phyloP scores from a whole-genome alignment of 2,888 invertebrate genomes.

The Chymomyza caudatula region DNA sequence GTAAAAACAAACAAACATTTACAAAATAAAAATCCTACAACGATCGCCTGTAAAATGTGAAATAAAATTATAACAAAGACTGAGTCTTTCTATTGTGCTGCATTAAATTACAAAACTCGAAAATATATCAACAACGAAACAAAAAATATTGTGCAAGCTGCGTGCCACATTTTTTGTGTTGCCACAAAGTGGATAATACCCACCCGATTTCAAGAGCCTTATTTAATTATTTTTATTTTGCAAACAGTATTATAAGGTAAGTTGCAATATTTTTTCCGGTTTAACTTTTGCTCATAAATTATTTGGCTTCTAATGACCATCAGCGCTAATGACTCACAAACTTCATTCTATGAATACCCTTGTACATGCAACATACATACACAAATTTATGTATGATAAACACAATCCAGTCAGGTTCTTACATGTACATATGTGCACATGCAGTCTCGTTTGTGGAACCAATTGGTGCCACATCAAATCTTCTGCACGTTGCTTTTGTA shows the following conservation, averaged over 20 bases:
- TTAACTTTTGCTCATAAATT: neutral
- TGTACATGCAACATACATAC: neutral
- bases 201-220: neutral
- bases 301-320: neutral
- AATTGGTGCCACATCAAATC: neutral
- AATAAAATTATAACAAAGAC: neutral
- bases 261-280: neutral
- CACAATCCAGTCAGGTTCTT: neutral
- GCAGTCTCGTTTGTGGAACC: neutral
- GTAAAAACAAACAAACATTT: neutral
- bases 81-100: neutral
- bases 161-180: neutral
- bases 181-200: neutral
- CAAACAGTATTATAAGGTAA: slow-evolving; percentile 26
- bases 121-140: neutral
- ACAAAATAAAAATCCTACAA: neutral
- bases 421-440: neutral
- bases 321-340: neutral
- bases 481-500: neutral
- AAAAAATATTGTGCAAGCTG: neutral
- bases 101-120: neutral
- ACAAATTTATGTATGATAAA: neutral
- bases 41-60: neutral
- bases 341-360: neutral
- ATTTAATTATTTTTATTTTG: slow-evolving; percentile 2